Base-by-base conservation (phyloP, 2,888 invertebrate genomes). In the Volucella zonaria region DNA sequence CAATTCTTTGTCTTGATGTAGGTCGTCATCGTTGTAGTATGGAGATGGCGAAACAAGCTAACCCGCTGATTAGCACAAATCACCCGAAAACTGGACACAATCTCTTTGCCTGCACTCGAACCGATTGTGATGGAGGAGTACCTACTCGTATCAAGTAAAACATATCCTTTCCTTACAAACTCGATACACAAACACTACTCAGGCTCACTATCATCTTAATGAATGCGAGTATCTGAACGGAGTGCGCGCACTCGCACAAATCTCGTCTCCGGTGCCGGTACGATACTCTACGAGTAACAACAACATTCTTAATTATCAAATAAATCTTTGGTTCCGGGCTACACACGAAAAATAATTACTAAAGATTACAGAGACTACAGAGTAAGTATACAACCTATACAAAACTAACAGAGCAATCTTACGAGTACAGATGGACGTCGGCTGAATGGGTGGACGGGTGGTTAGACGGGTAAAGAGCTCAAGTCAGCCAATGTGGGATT, bases 241-340 rank as follows among this genome's bases (percentile, higher is more conserved):
- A 42, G 40, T 40, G 56, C 15, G 43, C 64, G 40, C 71, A 15
- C 51, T 76, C 23, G 11, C 49, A 43, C 58, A 31, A 31, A 31
- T 31, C 31, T 31, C 6, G 31, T 31, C 31, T 31, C 31, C 31
- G 31, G 31, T 6, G 6, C 31, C 31, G 31, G 31, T 31, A 31
- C 31, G 31, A 31, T 31, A 31, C 31, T 31, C 31, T 31, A 31
- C 31, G 31, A 6, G 6, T 31, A 31, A 31, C 31, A 47, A 66
- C 47, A 71, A 85, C 81, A 81, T 85, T 81, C 85, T 85, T 85
- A 85, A 85, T 85, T 81, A 81, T 85, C 76, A 38, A 76, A 85
- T 85, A 77, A 81, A 85, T 85, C 85, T 76, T 18, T 58, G 64
- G 62, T 68, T 67, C 58, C 73, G 42, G 67, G 62, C 67, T 73